Percentiles rank a stretch among this genome's conserved stretches.
Conservation (phyloP, 37 sponge, comb jelly and placozoan genomes). For the Theonella swinhoei region DNA sequence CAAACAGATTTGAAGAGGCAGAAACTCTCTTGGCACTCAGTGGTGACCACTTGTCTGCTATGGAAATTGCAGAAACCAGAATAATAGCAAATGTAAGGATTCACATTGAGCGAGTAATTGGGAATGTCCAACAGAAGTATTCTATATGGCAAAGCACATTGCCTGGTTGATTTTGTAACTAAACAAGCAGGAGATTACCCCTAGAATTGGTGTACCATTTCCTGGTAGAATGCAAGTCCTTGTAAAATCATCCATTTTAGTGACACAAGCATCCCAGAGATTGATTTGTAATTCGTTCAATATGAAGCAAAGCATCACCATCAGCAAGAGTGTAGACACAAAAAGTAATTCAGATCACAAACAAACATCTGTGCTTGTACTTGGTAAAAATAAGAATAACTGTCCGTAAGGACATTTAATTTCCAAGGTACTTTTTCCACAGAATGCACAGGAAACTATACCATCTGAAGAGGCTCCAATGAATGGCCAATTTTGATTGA, state of each 20-base stretch:
- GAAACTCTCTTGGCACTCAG: too few relatives aligned
- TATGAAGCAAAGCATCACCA: not conserved
- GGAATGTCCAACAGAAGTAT: not conserved
- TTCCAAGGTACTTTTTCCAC: slow-evolving; percentile 2
- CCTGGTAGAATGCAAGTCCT: not conserved
- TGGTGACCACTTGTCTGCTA: too few relatives aligned
- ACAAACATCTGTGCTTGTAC: not conserved
- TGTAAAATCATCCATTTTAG: too few relatives aligned
- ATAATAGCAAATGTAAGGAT: not conserved
- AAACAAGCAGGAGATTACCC: not conserved
- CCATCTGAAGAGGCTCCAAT: slow-evolving; percentile 11
- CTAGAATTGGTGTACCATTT: not conserved
- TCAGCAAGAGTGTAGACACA: not conserved
- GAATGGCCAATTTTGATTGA: slow-evolving; percentile 17
- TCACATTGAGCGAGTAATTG: not conserved
- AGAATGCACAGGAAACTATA: not conserved
- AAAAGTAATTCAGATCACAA: not conserved
- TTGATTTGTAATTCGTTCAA: not conserved
- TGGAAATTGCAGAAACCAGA: not conserved
- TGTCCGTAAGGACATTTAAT: slow-evolving; percentile 21
- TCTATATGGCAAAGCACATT: not conserved
- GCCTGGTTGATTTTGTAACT: not conserved
- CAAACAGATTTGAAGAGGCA: too few relatives aligned
- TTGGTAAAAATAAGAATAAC: too few relatives aligned
- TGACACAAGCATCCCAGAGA: too few relatives aligned